Evolutionary conservation across 2,797 vertebrate species (phyloP), one percentile per base, ranked within the genome.

Genomic region (Melanotaenia pygmaea): DNA sequence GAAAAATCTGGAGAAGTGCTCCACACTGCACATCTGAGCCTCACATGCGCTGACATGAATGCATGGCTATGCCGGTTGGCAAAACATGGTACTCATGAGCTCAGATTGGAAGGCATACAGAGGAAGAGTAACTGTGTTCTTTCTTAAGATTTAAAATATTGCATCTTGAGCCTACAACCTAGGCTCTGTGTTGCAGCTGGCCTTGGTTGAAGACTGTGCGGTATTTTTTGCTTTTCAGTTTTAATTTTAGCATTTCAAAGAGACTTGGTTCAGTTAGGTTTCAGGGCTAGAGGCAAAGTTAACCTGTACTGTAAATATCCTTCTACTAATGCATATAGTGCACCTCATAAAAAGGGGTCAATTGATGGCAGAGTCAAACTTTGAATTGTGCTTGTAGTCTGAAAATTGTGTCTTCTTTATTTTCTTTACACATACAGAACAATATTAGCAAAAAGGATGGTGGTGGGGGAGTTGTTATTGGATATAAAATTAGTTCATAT

Each of bases 361-460:
- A 77, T 56, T 65, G 72, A 69, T 76, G 45, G 67, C 62, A 22
- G 53, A 80, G 68, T 43, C 3, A 40, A 3, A 40, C 3, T 40
- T 67, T 3, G n/a, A 76, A 73, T 72, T 74, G 69, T 68, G 71
- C 79, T 58, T 75, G 61, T 67, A 32, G 76, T 67, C 26, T 83
- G 64, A 70, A 80, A 83, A 83, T 82, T 59, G 53, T 57, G 59
- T 35, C 67, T 63, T 72, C 76, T 82, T 50, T 45, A 69, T 45
- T 45, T 43, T 45, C 43, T 45, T 43, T 43, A 18, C 40, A 43
- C 40, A 43, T 14, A 43, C 40, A 14, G 34, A 63, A 59, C 18
- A 10, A 68, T 56, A 50, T 16, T 12, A 63, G 53, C 34, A 62
- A 56, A 71, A 68, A 66, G 59, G 45, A 47, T 47, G 7, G 45